phyloP scores from a whole-genome alignment of 2,113 vertebrate genomes.

The Oryzias javanicus region DNA sequence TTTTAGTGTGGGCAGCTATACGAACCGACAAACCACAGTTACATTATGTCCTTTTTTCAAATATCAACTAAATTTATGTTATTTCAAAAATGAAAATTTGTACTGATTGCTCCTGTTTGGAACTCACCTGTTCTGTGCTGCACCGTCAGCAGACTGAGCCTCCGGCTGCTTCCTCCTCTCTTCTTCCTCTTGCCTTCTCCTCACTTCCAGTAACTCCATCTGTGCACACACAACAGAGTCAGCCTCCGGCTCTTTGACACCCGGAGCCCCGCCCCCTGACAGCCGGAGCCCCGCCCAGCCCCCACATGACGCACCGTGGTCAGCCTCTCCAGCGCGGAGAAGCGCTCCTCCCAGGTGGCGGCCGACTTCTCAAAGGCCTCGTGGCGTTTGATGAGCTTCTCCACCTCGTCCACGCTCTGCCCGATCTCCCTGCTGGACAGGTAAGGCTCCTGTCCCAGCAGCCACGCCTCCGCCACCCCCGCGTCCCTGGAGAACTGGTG shows the following conservation, averaged over 20 bases:
- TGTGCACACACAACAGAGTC: constrained; percentile 12
- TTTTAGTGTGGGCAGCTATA: no score
- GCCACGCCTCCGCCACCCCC: constrained; percentile 95
- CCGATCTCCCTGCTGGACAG: constrained; percentile 93
- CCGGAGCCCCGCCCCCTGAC: background rate
- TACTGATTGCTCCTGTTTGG: background rate
- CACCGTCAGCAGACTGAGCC: constrained; percentile 34
- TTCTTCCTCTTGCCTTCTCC: constrained; percentile 94
- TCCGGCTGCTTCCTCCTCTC: constrained; percentile 90
- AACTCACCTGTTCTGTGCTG: constrained; percentile 49
- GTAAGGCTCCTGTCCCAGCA: constrained; percentile 96
- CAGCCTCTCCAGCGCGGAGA: constrained; percentile 92
- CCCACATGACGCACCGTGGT: constrained; percentile 82
- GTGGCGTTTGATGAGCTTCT: constrained; percentile 96
- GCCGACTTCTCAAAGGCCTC: constrained; percentile 98
- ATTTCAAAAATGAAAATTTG: no score
- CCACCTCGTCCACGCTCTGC: constrained; percentile 95
- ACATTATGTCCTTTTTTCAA: no score
- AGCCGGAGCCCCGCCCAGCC: rapidly evolving
- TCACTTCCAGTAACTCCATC: constrained; percentile 96
- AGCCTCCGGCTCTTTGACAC: background rate
- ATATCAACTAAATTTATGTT: no score
- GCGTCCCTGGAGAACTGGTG: constrained; percentile 87
- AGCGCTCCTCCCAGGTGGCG: constrained; percentile 97
- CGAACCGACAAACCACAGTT: no score